Evolutionary conservation across 2,888 invertebrate genomes (phyloP).

Genomic region (Idaea biselata): DNA sequence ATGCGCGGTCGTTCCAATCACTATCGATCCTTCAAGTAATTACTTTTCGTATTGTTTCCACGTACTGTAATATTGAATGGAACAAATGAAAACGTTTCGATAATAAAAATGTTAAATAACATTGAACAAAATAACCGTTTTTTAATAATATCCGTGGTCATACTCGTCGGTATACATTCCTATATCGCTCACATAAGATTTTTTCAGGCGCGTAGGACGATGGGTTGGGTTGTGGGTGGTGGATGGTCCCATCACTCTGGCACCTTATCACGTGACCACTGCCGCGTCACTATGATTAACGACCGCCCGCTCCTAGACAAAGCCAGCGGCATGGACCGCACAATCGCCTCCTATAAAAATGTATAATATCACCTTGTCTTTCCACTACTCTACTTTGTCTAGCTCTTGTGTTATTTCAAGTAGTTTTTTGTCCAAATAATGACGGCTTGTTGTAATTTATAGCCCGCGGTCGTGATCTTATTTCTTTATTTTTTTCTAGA

Average conservation of each 20-base stretch:
- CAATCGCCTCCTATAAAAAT: constrained; percentile 32
- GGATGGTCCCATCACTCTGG: constrained; percentile 28
- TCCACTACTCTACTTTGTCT: constrained; percentile 42
- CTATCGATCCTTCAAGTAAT: background rate
- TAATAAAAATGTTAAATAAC: background rate
- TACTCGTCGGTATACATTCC: background rate
- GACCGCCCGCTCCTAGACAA: constrained; percentile 47
- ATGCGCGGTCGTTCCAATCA: constrained; percentile 2
- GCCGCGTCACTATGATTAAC: constrained; percentile 56
- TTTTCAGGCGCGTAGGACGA: background rate
- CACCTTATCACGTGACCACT: constrained; percentile 52
- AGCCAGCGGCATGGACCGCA: constrained; percentile 38
- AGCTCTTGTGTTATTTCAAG: constrained; percentile 34
- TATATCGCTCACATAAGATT: background rate
- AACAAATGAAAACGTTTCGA: constrained; percentile 11
- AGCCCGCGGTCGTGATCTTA: background rate
- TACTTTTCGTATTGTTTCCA: constrained; percentile 8
- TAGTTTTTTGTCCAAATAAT: constrained; percentile 4
- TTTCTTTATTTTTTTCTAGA: background rate
- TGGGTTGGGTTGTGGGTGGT: background rate
- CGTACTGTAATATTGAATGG: constrained; percentile 10
- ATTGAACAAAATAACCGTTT: background rate
- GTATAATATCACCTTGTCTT: constrained; percentile 41
- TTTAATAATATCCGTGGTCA: background rate
- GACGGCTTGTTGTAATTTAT: background rate